Evolutionary conservation across 1,140 invertebrate genomes (phyloP), one percentile per base, ranked within the genome.

Genomic region (Doryteuthis pealeii): DNA sequence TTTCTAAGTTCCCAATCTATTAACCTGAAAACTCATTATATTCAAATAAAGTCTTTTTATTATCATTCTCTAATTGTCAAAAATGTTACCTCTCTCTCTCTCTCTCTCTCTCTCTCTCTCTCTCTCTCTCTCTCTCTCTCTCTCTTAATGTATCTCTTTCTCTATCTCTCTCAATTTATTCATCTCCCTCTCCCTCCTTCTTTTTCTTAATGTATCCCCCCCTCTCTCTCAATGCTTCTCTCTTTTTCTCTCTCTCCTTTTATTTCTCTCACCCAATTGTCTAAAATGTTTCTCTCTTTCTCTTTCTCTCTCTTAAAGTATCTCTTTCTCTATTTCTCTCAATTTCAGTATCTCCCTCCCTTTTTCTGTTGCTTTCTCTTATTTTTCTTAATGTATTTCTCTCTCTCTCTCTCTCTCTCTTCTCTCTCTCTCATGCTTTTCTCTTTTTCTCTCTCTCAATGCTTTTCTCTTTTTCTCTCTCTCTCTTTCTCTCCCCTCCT

Each of bases 331-430:
- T 40, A 5, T 40, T 10, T 40, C 35, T 10, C 35, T 58, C 54
- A 8, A 0, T 58, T 28, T 58, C 18, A 3, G 4, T 58, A 15
- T 18, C 5, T 58, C 54, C 18, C 54, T 58, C 54, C 18, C 18
- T 58, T 31, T 40, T 71, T 66, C 75, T 32, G 54, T 58, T 58
- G 22, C 71, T 54, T 71, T 75, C 71, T 10, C 10, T 10, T 74
- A 5, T 73, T 71, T 73, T 14, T 74, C 74, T 73, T 40, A 66
- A 43, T 73, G 3, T 75, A 1, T 73, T 30, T 35, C 30, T 73
- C 31, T 74, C 49, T 70, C 62, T 69, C 58, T 49, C 28, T 74
- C 73, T 75, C 40, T 70, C 40, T 75, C 72, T 75, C 49, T 74
- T 15, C 74, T 77, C 67, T 66, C 43, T 77, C 73, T 74, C 8